These are phyloP conservation scores for Drosophila mimica DNA, from an alignment of 2,888 invertebrate genomes.

Conservation along the genomic window DNA sequence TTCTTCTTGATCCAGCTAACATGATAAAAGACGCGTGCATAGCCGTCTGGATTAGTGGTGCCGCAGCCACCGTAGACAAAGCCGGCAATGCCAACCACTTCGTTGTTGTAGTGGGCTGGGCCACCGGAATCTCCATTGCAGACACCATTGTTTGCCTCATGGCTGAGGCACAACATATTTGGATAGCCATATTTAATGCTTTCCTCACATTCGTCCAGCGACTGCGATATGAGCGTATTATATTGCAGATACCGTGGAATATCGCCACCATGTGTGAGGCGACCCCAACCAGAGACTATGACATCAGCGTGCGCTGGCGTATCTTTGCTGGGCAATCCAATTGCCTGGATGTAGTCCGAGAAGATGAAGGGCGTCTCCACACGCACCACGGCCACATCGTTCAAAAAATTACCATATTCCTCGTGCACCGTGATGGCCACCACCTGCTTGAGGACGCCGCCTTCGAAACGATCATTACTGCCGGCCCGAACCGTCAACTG, in stretches of 20 bases:
- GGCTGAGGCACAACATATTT: slow-evolving; percentile 74
- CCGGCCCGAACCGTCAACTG: slow-evolving; percentile 69
- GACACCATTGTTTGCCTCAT: slow-evolving; percentile 67
- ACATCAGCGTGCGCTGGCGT: slow-evolving; percentile 62
- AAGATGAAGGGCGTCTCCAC: slow-evolving; percentile 66
- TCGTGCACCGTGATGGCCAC: slow-evolving; percentile 68
- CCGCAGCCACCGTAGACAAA: slow-evolving; percentile 74
- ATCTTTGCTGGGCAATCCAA: slow-evolving; percentile 67
- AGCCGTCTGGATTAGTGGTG: slow-evolving; percentile 78
- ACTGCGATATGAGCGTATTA: slow-evolving; percentile 62
- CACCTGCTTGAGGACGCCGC: slow-evolving; percentile 73
- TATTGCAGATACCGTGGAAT: slow-evolving; percentile 72
- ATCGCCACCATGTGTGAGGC: slow-evolving; percentile 57
- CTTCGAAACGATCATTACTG: slow-evolving; percentile 68
- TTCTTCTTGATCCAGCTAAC: slow-evolving; percentile 73
- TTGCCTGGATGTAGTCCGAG: slow-evolving; percentile 66
- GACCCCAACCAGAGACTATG: slow-evolving; percentile 81
- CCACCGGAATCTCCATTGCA: slow-evolving; percentile 82
- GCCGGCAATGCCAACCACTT: slow-evolving; percentile 78
- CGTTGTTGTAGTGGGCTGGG: slow-evolving; percentile 72
- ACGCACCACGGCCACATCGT: slow-evolving; percentile 77
- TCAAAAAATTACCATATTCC: slow-evolving; percentile 67
- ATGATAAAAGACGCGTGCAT: slow-evolving; percentile 73
- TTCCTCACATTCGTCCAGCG: slow-evolving; percentile 28
- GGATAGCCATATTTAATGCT: slow-evolving; percentile 58